Evolutionary conservation across 2,797 vertebrate genomes (phyloP), one percentile per base, ranked within the genome.

Genomic region (Mus caroli): DNA sequence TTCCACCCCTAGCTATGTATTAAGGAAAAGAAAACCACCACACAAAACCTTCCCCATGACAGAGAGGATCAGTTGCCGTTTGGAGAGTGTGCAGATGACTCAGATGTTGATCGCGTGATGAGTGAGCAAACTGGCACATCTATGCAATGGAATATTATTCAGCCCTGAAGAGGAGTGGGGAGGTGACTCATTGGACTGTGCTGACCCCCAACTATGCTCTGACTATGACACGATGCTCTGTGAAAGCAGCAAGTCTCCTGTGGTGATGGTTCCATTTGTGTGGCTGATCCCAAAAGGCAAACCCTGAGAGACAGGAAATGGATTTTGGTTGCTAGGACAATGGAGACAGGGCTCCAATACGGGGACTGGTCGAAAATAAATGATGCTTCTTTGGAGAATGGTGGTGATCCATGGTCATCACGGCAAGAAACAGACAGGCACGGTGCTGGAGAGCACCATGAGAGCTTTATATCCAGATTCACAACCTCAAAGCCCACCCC

Each of bases 21-120:
- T 56, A n/a, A 43, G 75, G 90, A 93, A 46, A 92, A 64, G 85
- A 20, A 10, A 88, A 64, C 13, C 3, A 15, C 9, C 71, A 19
- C 9, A 7, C 10, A 17, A 73, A 75, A n/a, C 56, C 71, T 52
- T 56, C 11, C 43, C 11, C 4, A 14, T n/a, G 34, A 64, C 31
- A 0, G 75, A 85, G 60, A 46, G 34, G 3, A 2, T 60, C 20
- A 50, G 28, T 22, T 31, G 37, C 52, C 1, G 43, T 43, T 69
- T 37, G 12, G 10, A 0, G 37, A 11, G 24, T 37, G 19, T 37
- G 28, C 80, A 77, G 96, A 22, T 75, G 78, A 78, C 82, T 58
- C 82, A 28, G 4, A 58, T 6, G n/a, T 46, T 0, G 0, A 43
- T 56, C 52, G 75, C 0, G 8, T 4, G 5, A 14, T 10, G 40